Conservation (phyloP, 2,113 vertebrate genomes). For the Conger conger region DNA sequence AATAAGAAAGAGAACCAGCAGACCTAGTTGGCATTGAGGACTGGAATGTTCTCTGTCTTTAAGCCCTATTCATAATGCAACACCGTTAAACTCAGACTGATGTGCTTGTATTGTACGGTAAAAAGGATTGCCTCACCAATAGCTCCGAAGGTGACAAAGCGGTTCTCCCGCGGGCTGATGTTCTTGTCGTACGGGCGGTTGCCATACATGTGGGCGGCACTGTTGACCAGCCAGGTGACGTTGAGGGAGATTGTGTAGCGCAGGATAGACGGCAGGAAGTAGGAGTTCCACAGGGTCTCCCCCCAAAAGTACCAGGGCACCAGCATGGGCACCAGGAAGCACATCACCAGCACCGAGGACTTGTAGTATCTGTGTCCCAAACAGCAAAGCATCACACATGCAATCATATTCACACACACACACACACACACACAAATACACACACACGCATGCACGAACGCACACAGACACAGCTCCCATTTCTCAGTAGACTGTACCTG, state of each 20-base stretch:
- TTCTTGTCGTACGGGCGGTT: conserved; percentile 73
- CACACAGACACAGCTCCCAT: neutral
- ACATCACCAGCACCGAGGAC: conserved; percentile 68
- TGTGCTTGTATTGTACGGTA: too few relatives aligned
- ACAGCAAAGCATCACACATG: conserved; percentile 21
- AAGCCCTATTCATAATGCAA: too few relatives aligned
- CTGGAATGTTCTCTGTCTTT: too few relatives aligned
- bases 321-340: conserved; percentile 66
- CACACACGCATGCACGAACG: neutral
- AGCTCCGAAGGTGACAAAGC: conserved; percentile 69
- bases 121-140: conserved; percentile 65
- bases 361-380: conserved; percentile 59
- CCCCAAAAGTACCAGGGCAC: conserved; percentile 79
- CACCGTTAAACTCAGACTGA: too few relatives aligned
- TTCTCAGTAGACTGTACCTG: too few relatives aligned
- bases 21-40: too few relatives aligned
- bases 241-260: conserved; percentile 75
- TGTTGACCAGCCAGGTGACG: conserved; percentile 76
- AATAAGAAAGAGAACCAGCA: too few relatives aligned
- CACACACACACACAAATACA: neutral
- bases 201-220: conserved; percentile 75
- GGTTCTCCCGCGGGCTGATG: conserved; percentile 76
- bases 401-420: neutral
- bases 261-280: conserved; percentile 76
- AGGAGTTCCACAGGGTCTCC: conserved; percentile 77